phyloP scores from a whole-genome alignment of 23 tunicate species.

The Styela clava region DNA sequence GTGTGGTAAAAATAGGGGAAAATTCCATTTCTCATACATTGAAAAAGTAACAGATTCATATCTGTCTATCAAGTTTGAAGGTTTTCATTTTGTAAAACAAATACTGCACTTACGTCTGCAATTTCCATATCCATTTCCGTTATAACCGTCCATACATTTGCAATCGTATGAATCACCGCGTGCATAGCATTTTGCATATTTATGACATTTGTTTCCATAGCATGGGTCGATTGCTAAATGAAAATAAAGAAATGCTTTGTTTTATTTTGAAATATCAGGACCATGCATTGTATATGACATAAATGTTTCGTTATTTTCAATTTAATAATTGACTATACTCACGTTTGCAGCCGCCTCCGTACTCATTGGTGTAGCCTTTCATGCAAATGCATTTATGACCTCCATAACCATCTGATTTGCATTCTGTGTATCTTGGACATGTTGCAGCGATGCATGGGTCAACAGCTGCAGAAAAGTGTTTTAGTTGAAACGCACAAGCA shows the following conservation, averaged over 20 bases:
- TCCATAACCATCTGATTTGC: neutral
- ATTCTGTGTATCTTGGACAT: neutral
- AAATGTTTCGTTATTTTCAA: no score
- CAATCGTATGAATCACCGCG: neutral
- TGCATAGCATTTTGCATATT: neutral
- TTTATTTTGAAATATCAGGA: no score
- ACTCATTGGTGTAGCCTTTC: neutral
- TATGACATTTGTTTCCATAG: neutral
- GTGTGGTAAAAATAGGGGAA: no score
- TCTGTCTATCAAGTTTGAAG: no score
- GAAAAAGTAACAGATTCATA: no score
- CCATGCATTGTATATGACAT: no score
- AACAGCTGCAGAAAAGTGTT: no score
- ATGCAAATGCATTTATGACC: neutral
- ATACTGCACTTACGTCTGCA: neutral
- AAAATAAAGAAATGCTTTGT: no score
- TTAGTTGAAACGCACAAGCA: no score
- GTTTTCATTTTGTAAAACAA: neutral
- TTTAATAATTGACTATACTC: no score
- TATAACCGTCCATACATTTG: neutral
- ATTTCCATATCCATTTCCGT: neutral
- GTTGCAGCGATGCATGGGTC: neutral
- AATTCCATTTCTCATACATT: no score
- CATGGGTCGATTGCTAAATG: neutral
- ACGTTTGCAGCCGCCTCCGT: neutral